Conservation (phyloP, 2,797 vertebrate genomes). For the Gila robusta region DNA sequence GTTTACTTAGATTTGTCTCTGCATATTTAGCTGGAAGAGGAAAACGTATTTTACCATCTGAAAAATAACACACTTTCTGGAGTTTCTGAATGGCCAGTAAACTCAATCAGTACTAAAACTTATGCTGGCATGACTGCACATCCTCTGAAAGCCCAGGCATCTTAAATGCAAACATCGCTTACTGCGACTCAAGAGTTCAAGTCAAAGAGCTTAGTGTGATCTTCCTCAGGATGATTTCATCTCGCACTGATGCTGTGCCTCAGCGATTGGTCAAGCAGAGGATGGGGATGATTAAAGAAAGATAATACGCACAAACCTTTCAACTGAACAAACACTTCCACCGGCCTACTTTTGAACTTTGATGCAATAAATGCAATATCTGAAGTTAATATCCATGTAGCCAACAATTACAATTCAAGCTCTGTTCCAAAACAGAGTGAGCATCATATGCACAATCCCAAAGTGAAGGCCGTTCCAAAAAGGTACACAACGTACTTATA, state of each 20-base stretch:
- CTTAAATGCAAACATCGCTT: slow-evolving; percentile 27
- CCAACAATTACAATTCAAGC: background rate
- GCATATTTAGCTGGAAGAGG: background rate
- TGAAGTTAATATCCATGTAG: background rate
- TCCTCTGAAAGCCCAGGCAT: slow-evolving; percentile 1
- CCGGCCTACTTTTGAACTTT: background rate
- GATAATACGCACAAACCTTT: background rate
- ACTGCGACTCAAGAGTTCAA: background rate
- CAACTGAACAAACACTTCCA: background rate
- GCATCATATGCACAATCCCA: background rate
- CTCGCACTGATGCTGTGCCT: background rate
- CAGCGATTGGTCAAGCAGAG: slow-evolving; percentile 4
- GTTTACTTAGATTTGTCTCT: background rate
- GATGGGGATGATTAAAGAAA: slow-evolving; percentile 9
- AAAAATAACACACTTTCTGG: background rate
- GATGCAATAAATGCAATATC: background rate
- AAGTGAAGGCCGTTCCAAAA: background rate
- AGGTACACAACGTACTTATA: background rate
- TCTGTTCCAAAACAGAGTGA: background rate
- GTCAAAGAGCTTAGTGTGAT: slow-evolving; percentile 18
- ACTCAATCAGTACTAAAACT: background rate
- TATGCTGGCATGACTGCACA: slow-evolving; percentile 25
- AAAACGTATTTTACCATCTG: background rate
- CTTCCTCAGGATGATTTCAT: background rate
- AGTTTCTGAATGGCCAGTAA: background rate